Base-by-base conservation (phyloP, 1,140 invertebrate genomes). In the Scylla paramamosain region DNA sequence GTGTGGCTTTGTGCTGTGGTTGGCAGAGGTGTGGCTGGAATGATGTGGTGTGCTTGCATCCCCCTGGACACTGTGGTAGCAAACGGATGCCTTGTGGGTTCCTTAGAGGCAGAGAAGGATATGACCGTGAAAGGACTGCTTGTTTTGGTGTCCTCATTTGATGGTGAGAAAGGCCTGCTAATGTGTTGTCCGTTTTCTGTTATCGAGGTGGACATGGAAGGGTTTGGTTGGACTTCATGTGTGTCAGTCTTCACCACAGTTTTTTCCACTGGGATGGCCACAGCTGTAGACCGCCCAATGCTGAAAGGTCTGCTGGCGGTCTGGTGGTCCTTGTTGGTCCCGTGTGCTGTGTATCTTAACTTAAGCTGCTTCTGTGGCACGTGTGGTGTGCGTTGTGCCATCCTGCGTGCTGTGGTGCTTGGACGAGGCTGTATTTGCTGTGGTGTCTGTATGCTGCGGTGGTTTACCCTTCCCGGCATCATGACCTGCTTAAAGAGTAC, bases 381-480 rank as follows among this genome's bases (percentile, higher is more conserved):
- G 10, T 59, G 52, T 59, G 52, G 52, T 59, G 52, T 59, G 12
- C 16, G 52, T 48, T 48, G 46, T 48, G 46, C 6, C 14, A 48
- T n/a, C n/a, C n/a, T n/a, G n/a, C n/a, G n/a, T n/a, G 6, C 14
- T 48, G 46, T 48, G 46, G 46, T 48, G 46, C 6, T 48, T 48
- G 4, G 46, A 1, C 12, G 52, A 59, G 46, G 86, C 12, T 86
- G 29, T 29, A 95, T 45, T 59, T 95, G 39, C 4, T 89, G 94
- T 31, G 91, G 94, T 83, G 45, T 95, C 0, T 12, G 31, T 20
- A 95, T 92, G 1, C 90, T 95, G 48, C 90, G 67, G 82, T 95
- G 88, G 83, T 95, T 95, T 82, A 31, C 87, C 29, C 46, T 48
- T 59, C 94, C 94, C 20, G 94, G 94, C 94, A 92, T 92, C 82